Base-by-base conservation (phyloP, 1,140 invertebrate genomes). In the Asobara japonica region DNA sequence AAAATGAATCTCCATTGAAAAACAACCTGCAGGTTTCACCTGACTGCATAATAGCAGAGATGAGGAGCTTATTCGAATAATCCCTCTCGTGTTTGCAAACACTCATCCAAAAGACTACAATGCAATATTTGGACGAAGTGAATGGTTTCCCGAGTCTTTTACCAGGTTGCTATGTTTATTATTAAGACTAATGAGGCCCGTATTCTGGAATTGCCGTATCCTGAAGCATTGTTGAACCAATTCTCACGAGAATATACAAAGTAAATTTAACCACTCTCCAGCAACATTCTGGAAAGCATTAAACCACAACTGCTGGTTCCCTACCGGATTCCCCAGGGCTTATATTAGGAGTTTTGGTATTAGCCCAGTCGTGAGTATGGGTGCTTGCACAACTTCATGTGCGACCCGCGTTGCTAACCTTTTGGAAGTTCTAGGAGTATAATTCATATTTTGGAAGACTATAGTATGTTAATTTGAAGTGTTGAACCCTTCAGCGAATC, bases 111-210 rank as follows among this genome's bases (percentile, higher is more conserved):
- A n/a, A n/a, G n/a, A n/a, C n/a, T n/a, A n/a, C n/a, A n/a, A n/a
- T n/a, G n/a, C n/a, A n/a, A n/a, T n/a, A n/a, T n/a, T n/a, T n/a
- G n/a, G n/a, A n/a, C n/a, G n/a, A n/a, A n/a, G n/a, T n/a, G n/a
- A n/a, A n/a, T n/a, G n/a, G n/a, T n/a, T n/a, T n/a, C n/a, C n/a
- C n/a, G n/a, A n/a, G n/a, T n/a, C n/a, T n/a, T n/a, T n/a, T n/a
- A n/a, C n/a, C n/a, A n/a, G n/a, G n/a, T 56, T 20, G 16, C 18
- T 25, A 2, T 56, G 11, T 56, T 25, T 56, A 56, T 22, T 56
- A 56, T 56, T 56, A 13, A 56, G 51, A 56, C 51, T 56, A 56
- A 56, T 56, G 51, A 56, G 51, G n/a, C 51, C 51, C 51, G 51
- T 56, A 56, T 56, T 56, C 18, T 11, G 3, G 22, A 56, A 56